Conservation (phyloP, 2,113 vertebrate species). For the Murina feae region DNA sequence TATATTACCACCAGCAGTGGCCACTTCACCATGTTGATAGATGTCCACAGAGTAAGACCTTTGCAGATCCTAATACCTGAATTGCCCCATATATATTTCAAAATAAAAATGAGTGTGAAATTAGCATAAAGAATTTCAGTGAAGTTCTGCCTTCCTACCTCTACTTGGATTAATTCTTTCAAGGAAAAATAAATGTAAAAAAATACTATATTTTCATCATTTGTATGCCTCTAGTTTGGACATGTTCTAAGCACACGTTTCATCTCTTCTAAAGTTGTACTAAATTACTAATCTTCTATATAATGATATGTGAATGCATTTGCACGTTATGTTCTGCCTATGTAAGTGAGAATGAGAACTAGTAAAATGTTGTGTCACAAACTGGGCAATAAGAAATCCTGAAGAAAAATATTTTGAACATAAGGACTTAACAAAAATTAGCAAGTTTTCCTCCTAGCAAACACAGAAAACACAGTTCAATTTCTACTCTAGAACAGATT, state of each 20-base stretch:
- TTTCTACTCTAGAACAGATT: not conserved
- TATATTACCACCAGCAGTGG: rapidly evolving
- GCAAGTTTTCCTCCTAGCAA: not conserved
- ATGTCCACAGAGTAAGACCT: not conserved
- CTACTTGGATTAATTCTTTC: not conserved
- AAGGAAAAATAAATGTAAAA: not conserved
- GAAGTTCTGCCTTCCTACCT: not conserved
- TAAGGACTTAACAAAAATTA: not conserved
- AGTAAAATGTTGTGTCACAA: not conserved
- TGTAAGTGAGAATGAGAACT: not conserved
- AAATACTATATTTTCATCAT: not conserved
- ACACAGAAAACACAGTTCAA: not conserved
- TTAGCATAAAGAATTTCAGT: not conserved
- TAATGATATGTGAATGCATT: not conserved
- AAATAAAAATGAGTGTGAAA: not conserved
- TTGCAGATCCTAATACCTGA: not conserved
- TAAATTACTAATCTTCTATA: not conserved
- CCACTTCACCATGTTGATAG: not conserved
- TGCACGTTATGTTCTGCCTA: not conserved
- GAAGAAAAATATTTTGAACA: not conserved
- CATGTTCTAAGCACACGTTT: not conserved
- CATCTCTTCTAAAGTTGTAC: no score
- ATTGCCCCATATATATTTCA: not conserved
- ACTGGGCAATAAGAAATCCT: not conserved
- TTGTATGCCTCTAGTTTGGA: not conserved